Percentiles rank a stretch among this genome's conserved stretches.
Conservation (phyloP, 1,140 invertebrate species). For the Colletes latitarsis region DNA sequence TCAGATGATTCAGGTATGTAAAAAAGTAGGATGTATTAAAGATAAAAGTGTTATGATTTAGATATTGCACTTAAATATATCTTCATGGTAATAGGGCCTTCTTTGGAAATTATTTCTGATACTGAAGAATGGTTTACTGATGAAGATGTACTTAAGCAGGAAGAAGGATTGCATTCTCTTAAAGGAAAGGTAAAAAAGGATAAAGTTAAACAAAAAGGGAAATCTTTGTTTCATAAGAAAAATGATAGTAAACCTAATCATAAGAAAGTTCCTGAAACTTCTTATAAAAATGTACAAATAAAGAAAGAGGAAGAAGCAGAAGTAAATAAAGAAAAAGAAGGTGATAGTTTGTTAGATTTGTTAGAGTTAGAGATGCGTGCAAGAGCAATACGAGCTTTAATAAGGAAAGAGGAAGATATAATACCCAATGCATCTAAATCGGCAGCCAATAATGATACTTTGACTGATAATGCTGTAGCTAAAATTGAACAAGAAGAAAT, state of each 20-base stretch:
- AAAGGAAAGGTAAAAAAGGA: conserved; percentile 65
- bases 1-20: conserved; percentile 75
- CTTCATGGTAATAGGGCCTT: conserved; percentile 69
- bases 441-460: background rate
- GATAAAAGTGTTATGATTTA: background rate
- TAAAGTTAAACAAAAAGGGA: conserved; percentile 63
- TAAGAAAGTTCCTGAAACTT: conserved; percentile 62
- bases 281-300: conserved; percentile 55
- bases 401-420: conserved; percentile 80
- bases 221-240: conserved; percentile 57
- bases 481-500: conserved; percentile 41
- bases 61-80: conserved; percentile 18
- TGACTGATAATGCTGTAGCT: conserved; percentile 3
- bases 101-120: conserved; percentile 79
- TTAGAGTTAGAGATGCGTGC: conserved; percentile 82
- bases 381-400: conserved; percentile 81
- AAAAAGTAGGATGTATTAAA: conserved; percentile 10
- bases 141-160: conserved; percentile 66
- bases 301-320: conserved; percentile 65
- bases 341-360: conserved; percentile 80
- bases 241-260: conserved; percentile 41
- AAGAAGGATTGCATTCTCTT: conserved; percentile 50
- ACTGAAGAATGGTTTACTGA: conserved; percentile 77
- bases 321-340: conserved; percentile 76
- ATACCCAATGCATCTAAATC: conserved; percentile 53